Percentiles rank a stretch among this genome's conserved stretches.
Conservation (phyloP, 2,888 invertebrate genomes). For the Itoplectis maculator region DNA sequence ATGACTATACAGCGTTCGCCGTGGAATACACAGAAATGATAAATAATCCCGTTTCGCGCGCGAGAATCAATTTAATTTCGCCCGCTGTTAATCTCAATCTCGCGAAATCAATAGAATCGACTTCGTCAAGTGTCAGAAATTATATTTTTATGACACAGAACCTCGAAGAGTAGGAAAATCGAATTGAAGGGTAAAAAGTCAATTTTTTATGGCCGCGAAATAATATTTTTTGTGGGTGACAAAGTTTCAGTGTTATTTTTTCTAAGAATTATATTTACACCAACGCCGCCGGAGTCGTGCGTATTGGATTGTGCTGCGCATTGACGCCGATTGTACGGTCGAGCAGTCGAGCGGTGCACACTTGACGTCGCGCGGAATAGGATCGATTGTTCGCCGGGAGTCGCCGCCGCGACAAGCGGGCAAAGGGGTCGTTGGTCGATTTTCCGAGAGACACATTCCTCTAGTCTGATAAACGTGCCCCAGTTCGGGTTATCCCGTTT, state of each 20-base stretch:
- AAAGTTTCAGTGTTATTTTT: no score
- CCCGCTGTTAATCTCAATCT: background rate
- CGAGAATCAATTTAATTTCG: constrained; percentile 1
- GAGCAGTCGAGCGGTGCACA: constrained; percentile 2
- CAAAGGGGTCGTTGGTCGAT: constrained; percentile 57
- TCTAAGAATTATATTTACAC: no score
- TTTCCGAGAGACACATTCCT: constrained; percentile 61
- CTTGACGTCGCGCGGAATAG: constrained; percentile 29
- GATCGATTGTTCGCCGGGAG: constrained; percentile 46
- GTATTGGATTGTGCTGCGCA: no score
- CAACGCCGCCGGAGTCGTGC: no score
- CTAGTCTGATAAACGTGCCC: constrained; percentile 63
- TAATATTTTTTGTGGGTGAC: no score
- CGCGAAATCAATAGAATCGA: background rate
- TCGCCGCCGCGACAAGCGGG: constrained; percentile 22
- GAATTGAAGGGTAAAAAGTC: no score
- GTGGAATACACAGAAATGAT: background rate
- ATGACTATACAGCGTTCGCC: background rate
- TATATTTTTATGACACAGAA: no score
- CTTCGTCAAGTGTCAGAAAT: no score
- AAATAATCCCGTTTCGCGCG: background rate
- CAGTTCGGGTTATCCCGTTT: constrained; percentile 59
- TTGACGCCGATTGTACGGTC: background rate
- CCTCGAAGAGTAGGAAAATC: no score
- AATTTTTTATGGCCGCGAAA: no score